Evolutionary conservation across 2,888 invertebrate species (phyloP).

Genomic region (Diabrotica balteata): DNA sequence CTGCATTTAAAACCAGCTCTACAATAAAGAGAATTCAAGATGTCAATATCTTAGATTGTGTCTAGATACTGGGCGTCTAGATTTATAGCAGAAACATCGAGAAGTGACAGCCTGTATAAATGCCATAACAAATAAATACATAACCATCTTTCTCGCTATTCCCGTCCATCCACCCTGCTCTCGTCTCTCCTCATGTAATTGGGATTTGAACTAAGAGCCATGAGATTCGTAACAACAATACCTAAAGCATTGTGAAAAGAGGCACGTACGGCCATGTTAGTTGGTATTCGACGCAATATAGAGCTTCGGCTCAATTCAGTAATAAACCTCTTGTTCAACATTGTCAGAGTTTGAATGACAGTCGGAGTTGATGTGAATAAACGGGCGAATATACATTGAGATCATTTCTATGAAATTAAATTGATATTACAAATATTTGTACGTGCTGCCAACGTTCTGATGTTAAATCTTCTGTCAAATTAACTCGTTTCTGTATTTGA

Average conservation of each 20-base stretch:
- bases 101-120: no score
- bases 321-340: conserved; percentile 13
- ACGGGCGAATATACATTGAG: conserved; percentile 10
- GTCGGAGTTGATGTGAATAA: conserved; percentile 17
- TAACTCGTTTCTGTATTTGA: not conserved
- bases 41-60: no score
- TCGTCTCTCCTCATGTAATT: no score
- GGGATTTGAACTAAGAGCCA: not conserved
- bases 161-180: no score
- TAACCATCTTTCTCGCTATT: no score
- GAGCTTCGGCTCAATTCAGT: conserved; percentile 14
- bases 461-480: conserved; percentile 12
- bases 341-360: conserved; percentile 26
- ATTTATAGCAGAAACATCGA: no score
- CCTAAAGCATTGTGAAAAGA: conserved; percentile 1
- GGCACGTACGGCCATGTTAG: conserved; percentile 12
- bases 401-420: conserved; percentile 13
- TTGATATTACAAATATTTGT: conserved; percentile 18
- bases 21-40: no score
- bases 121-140: no score
- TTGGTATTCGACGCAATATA: conserved; percentile 13
- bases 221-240: conserved; percentile 1
- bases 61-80: no score
- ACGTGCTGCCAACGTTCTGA: not conserved
- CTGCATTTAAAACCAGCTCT: no score